Percentiles rank a stretch among this genome's conserved stretches.
These are phyloP conservation scores for Acanthochromis polyacanthus DNA, from an alignment of 2,113 vertebrate genomes.

Conservation along the genomic window DNA sequence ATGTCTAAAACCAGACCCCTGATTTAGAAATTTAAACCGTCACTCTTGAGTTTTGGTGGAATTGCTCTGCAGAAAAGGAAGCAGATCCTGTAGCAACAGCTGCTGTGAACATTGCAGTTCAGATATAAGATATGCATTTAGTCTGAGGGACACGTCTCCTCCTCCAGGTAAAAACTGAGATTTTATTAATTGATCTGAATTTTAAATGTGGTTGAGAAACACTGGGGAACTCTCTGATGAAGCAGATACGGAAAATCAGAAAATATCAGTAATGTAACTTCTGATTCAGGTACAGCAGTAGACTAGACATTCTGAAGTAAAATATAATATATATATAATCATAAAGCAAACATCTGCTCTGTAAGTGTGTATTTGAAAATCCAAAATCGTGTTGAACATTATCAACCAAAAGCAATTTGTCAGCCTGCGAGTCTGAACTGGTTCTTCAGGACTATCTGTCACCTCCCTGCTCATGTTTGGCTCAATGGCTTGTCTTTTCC, in stretches of 20 bases:
- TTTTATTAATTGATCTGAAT: background rate
- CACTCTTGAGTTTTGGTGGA: no score
- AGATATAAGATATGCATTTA: background rate
- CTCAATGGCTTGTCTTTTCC: constrained; percentile 20
- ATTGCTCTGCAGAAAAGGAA: no score
- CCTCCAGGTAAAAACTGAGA: background rate
- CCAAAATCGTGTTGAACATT: background rate
- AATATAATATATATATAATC: no score
- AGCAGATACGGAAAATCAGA: no score
- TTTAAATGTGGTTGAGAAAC: background rate
- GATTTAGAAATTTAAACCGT: no score
- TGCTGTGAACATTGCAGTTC: no score
- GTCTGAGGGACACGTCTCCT: background rate
- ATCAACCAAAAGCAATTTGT: background rate
- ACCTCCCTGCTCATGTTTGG: background rate
- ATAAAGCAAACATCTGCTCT: background rate
- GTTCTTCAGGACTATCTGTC: constrained; percentile 5
- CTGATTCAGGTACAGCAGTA: no score
- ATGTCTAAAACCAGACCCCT: no score
- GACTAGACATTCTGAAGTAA: no score
- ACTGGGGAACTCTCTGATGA: no score
- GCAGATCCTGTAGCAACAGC: no score
- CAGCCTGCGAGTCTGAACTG: background rate
- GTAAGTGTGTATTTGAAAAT: background rate
- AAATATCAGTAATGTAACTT: no score